Evolutionary conservation across 2,888 invertebrate species (phyloP).

Genomic region (Synanthedon andrenaeformis): DNA sequence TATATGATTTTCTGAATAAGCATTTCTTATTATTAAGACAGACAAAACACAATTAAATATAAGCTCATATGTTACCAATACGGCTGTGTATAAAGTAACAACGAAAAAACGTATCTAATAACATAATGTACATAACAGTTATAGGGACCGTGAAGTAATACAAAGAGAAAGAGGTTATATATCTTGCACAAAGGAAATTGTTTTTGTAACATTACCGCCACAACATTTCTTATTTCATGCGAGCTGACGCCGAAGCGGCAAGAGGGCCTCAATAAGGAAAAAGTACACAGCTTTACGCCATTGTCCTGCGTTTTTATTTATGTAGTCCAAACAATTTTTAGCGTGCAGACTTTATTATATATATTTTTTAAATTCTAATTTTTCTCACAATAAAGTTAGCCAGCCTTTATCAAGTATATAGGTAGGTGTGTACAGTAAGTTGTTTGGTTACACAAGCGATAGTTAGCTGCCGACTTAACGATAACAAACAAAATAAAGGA

Average conservation of each 20-base stretch:
- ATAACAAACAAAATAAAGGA: too few species aligned
- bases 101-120: neutral
- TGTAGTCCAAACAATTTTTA: neutral
- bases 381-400: too few species aligned
- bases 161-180: slow-evolving; percentile 23
- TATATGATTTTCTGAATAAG: too few species aligned
- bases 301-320: neutral
- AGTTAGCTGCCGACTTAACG: too few species aligned
- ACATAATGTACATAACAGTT: neutral
- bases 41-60: too few species aligned
- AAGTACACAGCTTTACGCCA: slow-evolving; percentile 4
- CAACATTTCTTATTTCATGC: slow-evolving; percentile 6
- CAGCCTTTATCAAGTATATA: too few species aligned
- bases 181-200: slow-evolving; percentile 25
- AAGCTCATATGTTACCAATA: too few species aligned
- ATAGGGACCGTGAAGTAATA: neutral
- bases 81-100: neutral
- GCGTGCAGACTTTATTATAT: too few species aligned
- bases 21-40: too few species aligned
- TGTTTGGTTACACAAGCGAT: too few species aligned
- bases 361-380: too few species aligned
- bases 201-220: slow-evolving; percentile 18
- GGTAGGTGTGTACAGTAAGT: too few species aligned
- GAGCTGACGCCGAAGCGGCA: slow-evolving; percentile 11
- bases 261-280: slow-evolving; percentile 13